Evolutionary conservation across 2,113 vertebrate genomes (phyloP).

Genomic region (Garra rufa): DNA sequence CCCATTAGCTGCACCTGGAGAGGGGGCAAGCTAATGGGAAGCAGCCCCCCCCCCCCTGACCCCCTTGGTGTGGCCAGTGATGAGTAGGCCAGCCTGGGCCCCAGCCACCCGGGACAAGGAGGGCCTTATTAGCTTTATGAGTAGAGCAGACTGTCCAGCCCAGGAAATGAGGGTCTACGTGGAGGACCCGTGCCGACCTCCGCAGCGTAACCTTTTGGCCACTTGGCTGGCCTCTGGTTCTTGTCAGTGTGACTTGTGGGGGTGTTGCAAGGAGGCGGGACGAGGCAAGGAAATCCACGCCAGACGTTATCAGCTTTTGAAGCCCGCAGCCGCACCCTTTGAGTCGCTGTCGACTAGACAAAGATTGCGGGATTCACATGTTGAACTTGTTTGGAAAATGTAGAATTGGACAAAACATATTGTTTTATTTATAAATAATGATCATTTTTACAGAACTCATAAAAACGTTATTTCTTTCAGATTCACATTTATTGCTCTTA

Average conservation of each 20-base stretch:
- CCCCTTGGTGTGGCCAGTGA: conserved; percentile 69
- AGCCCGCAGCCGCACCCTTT: background rate
- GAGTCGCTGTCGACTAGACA: background rate
- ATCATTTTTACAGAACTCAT: background rate
- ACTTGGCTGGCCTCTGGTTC: conserved; percentile 81
- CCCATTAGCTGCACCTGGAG: conserved; percentile 91
- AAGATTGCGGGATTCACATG: background rate
- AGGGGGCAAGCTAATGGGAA: conserved; percentile 80
- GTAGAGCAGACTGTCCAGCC: conserved; percentile 82
- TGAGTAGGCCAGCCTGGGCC: conserved; percentile 69
- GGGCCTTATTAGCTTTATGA: conserved; percentile 91
- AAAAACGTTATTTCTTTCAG: background rate
- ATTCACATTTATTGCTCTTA: background rate
- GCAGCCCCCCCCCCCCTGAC: conserved; percentile 73
- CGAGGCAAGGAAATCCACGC: conserved; percentile 45
- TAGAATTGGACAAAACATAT: background rate
- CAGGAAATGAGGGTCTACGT: conserved; percentile 90
- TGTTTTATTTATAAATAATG: too few species aligned
- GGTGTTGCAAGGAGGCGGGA: conserved; percentile 55
- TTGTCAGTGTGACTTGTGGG: conserved; percentile 75
- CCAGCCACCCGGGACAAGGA: conserved; percentile 75
- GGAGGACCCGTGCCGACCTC: conserved; percentile 81
- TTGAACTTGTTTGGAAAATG: background rate
- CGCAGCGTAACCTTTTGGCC: conserved; percentile 79
- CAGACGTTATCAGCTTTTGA: conserved; percentile 21